Conservation (phyloP, 2,113 vertebrate species). For the Solenodon paradoxus region DNA sequence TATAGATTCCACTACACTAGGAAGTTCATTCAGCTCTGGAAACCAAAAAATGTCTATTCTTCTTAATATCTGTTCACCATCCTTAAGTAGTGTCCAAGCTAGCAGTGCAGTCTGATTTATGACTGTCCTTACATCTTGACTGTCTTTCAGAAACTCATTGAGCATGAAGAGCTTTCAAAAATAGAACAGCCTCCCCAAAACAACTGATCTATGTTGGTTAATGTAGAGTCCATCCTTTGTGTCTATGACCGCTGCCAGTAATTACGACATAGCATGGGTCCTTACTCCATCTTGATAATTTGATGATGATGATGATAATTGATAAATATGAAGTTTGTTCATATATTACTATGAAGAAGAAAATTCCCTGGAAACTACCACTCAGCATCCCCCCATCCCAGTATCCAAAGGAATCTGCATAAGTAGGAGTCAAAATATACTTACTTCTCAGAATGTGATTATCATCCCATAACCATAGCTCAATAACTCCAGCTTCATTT, state of each 20-base stretch:
- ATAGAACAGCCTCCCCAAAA: not conserved
- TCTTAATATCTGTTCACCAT: not conserved
- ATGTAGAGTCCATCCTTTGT: not conserved
- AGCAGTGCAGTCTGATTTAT: not conserved
- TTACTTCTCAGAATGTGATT: not conserved
- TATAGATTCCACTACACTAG: not conserved
- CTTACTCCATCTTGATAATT: not conserved
- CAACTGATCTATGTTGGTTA: not conserved
- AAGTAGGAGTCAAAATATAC: not conserved
- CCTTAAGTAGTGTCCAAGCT: not conserved
- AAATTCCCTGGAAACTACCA: not conserved
- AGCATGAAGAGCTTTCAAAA: not conserved
- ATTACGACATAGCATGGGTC: not conserved
- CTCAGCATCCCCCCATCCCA: not conserved
- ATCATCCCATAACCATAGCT: not conserved
- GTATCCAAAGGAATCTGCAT: not conserved
- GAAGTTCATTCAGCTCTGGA: not conserved
- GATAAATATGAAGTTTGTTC: too few species aligned
- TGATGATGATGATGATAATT: too few species aligned
- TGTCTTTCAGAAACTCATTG: not conserved
- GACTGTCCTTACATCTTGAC: not conserved
- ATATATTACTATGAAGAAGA: not conserved
- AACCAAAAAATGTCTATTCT: not conserved
- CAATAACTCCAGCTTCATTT: not conserved
- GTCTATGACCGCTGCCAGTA: constrained; percentile 16